Conservation (phyloP, 2,797 vertebrate genomes). For the Callimico goeldii region DNA sequence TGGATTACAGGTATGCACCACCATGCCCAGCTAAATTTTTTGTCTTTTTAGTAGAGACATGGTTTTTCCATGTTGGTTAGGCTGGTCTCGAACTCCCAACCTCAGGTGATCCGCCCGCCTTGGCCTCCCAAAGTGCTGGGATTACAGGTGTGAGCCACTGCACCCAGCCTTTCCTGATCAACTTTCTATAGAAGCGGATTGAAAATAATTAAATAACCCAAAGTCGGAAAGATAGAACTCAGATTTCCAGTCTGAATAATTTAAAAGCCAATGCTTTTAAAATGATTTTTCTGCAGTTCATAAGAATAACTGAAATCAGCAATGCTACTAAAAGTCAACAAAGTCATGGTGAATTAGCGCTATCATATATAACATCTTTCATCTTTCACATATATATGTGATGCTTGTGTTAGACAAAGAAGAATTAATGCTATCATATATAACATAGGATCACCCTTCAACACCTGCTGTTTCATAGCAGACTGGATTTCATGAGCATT, state of each 20-base stretch:
- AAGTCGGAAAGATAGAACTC: background rate
- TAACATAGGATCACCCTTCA: background rate
- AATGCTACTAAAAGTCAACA: background rate
- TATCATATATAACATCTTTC: background rate
- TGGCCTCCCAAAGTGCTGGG: no score
- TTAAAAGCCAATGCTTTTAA: background rate
- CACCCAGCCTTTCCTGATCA: no score
- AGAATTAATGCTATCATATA: no score
- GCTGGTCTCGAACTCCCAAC: no score
- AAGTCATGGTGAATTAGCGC: background rate
- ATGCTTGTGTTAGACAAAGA: no score
- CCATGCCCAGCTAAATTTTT: no score
- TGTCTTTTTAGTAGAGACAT: no score
- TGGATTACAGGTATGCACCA: no score
- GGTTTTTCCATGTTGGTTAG: no score
- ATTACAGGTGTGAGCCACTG: no score
- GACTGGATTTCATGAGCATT: background rate
- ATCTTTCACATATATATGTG: no score
- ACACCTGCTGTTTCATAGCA: background rate
- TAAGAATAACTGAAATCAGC: background rate
- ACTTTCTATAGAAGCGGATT: background rate
- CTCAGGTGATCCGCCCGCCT: rapidly evolving
- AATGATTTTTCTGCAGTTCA: background rate
- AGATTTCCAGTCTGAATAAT: background rate
- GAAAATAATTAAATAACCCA: background rate